Evolutionary conservation across 2,888 invertebrate species (phyloP), one percentile per base, ranked within the genome.

Genomic region (Cheilosia grossa): DNA sequence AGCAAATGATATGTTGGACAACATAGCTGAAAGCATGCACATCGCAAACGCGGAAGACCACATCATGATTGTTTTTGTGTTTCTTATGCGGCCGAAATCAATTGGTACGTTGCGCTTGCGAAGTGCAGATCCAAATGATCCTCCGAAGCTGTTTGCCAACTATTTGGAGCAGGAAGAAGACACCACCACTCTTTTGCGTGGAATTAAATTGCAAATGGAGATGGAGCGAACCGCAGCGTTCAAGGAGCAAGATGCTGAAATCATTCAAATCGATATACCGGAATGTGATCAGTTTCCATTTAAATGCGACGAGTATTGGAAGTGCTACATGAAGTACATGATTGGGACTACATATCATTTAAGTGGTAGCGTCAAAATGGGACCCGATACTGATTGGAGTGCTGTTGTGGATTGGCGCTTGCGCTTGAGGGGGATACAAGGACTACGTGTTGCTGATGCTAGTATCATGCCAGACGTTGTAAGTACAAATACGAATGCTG

Each of bases 401-500:
- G 93, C 96, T 0, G 96, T 96, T 0, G 95, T 96, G 0, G 94
- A 95, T 89, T 93, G 94, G 2, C 90, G 94, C 63, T 90, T 96
- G 17, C 93, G 93, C 75, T 95, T 96, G 0, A 93, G 94, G 85
- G 95, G 94, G 0, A 92, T 95, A 0, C 91, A 93, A 17, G 93
- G 94, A 2, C 91, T 96, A 5, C 92, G 96, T 61, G 95, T 96
- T 0, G 93, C 94, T 0, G 96, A 96, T 89, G 96, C 95, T 0
- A 95, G 96, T 61, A 94, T 96, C 70, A 96, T 96, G 96, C 96
- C 96, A 0, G 93, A 91, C 7, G 94, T 95, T 67, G 93, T 95
- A 0, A 96, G 95, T 89, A 96, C 95, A 4, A 97, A 97, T 90
- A 96, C 96, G 0, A 97, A 97, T 90, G 97, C 96, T 0, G 96